These are phyloP conservation scores for Piprites chloris DNA, from an alignment of 2,113 vertebrate species.

Conservation along the genomic window DNA sequence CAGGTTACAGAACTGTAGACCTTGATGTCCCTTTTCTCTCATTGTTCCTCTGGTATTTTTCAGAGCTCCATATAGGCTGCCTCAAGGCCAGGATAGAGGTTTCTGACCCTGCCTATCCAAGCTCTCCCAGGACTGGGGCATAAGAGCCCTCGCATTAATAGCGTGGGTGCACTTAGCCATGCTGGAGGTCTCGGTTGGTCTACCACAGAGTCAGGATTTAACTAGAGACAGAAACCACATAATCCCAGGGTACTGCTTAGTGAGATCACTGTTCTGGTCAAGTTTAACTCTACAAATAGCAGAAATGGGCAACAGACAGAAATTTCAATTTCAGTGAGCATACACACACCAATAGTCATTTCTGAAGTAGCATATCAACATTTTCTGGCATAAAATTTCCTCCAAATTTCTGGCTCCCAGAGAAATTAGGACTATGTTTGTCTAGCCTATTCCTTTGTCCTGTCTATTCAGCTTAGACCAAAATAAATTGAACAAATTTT, in stretches of 20 bases:
- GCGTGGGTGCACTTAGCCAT: not conserved
- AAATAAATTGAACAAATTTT: not conserved
- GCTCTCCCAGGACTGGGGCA: not conserved
- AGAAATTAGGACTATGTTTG: not conserved
- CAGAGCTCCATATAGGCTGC: not conserved
- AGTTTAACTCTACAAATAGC: not conserved
- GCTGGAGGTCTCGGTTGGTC: not conserved
- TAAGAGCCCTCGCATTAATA: fast-evolving
- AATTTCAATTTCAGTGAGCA: not conserved
- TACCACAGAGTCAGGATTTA: not conserved
- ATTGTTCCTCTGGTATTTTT: not conserved
- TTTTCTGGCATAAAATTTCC: not conserved
- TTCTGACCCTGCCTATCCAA: not conserved
- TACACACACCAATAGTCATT: not conserved
- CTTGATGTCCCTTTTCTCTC: not conserved
- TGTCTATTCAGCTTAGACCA: not conserved
- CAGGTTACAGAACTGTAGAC: not conserved
- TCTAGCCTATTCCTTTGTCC: not conserved
- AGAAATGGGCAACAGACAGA: not conserved
- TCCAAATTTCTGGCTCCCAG: not conserved
- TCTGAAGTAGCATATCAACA: not conserved
- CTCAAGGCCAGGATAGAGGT: not conserved
- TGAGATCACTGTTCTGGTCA: not conserved
- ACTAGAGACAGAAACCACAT: not conserved
- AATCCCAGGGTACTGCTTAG: not conserved